A percentile compares a stretch with the other conserved stretches of the same genome.
phyloP scores from a whole-genome alignment of 2,797 vertebrate genomes.

The Mico argentatus region DNA sequence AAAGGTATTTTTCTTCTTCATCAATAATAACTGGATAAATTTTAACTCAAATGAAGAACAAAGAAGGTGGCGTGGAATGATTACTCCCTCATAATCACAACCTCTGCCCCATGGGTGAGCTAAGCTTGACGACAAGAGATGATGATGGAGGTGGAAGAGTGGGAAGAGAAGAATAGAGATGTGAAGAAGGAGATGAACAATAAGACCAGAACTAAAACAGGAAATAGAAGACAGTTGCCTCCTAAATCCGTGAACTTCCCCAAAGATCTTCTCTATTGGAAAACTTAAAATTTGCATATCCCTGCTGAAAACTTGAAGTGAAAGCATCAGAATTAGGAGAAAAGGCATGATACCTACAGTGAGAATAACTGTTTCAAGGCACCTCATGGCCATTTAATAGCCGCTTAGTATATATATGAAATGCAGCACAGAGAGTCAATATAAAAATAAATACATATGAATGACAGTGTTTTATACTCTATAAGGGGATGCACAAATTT shows the following conservation, averaged over 20 bases:
- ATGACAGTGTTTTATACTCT: background rate
- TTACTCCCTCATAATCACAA: background rate
- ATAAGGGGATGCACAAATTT: background rate
- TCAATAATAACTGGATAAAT: background rate
- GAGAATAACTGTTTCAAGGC: background rate
- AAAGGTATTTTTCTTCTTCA: background rate
- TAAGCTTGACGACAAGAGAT: background rate
- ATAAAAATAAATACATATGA: background rate
- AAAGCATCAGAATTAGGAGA: background rate
- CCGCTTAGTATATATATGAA: background rate
- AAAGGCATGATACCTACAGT: background rate
- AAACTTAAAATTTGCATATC: background rate
- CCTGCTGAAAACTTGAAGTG: background rate
- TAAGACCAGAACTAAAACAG: background rate
- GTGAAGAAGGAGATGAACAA: background rate
- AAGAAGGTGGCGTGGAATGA: background rate
- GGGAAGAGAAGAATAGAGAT: background rate
- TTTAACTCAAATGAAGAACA: conserved; percentile 3
- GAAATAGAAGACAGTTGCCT: background rate
- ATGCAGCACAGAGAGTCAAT: background rate
- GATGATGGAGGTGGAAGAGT: background rate
- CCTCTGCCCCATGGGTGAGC: background rate
- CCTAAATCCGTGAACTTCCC: background rate
- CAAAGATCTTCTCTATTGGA: background rate
- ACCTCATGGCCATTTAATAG: background rate